Evolutionary conservation across 2,888 invertebrate species (phyloP), one percentile per base, ranked within the genome.

Genomic region (Noctua fimbriata): DNA sequence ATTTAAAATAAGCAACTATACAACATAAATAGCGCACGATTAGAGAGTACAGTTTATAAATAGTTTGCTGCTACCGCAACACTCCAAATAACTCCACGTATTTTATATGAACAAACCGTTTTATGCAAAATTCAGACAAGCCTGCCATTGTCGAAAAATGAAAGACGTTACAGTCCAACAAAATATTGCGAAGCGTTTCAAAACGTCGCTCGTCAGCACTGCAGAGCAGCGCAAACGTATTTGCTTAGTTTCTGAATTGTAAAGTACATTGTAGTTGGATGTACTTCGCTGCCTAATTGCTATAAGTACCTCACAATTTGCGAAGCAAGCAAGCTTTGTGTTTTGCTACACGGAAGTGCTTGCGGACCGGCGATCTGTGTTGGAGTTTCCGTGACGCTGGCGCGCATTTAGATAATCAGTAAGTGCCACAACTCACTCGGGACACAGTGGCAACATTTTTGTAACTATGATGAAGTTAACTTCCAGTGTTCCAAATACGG

Each of bases 221-320:
- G 21, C 32, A 7, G 32, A 7, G 9, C 5, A 14, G 44, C 18
- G 14, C 36, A 28, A 55, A 60, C 67, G 36, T 79, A 71, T 65
- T 81, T 81, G 47, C 32, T 80, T 24, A 63, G 63, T 81, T 65
- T 52, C 32, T 81, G 28, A 63, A 81, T 80, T 70, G 24, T 52
- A 41, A 14, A 63, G 44, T 44, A 69, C 49, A 49, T 49, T 69
- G 36, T 58, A 69, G 28, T 24, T 41, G n/a, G 16, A n/a, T 44
- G 44, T 41, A 67, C n/a, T 67, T 44, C 44, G 44, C 67, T 44
- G 10, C 58, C n/a, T 74, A 52, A 65, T 14, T 74, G 49, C 73
- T 74, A 10, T 24, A 44, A 73, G 55, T 55, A 65, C 44, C 28
- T 55, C 36, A 69, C 47, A 83, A 47, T 76, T 76, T 83, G 47